A percentile compares a stretch with the other conserved stretches of the same genome.
phyloP scores from a whole-genome alignment of 30 jellyfish, hydroid and myxozoan genomes.

The Aurelia aurita region DNA sequence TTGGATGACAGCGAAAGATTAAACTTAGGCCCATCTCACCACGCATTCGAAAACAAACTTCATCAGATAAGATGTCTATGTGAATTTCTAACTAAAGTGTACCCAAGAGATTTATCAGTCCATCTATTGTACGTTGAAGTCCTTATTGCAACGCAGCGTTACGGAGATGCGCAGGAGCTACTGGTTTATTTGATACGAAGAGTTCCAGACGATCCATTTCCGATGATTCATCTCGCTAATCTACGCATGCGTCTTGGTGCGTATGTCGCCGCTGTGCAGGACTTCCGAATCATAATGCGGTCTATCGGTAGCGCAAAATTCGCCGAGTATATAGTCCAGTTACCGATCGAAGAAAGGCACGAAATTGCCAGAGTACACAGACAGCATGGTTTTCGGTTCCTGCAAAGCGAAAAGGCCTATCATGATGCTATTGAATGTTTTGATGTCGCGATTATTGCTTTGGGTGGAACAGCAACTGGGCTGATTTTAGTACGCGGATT shows the following conservation, averaged over 20 bases:
- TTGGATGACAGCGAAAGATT: constrained; percentile 1
- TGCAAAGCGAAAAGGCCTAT: constrained; percentile 50
- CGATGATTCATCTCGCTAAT: constrained; percentile 88
- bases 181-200: constrained; percentile 59
- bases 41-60: constrained; percentile 35
- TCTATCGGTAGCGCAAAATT: constrained; percentile 73
- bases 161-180: constrained; percentile 78
- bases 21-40: constrained; percentile 2
- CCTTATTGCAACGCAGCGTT: constrained; percentile 21
- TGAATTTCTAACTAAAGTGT: constrained; percentile 52
- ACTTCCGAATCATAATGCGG: constrained; percentile 63
- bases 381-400: constrained; percentile 79
- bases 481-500: constrained; percentile 77
- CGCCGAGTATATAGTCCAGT: constrained; percentile 41
- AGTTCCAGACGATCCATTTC: constrained; percentile 74
- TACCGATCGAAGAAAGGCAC: constrained; percentile 69
- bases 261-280: constrained; percentile 90
- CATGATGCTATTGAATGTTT: constrained; percentile 86
- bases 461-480: constrained; percentile 81
- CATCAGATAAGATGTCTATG: constrained; percentile 32
- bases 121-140: constrained; percentile 54
- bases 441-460: constrained; percentile 76
- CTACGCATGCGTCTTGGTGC: constrained; percentile 87
- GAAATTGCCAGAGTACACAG: constrained; percentile 94
- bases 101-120: constrained; percentile 48